phyloP scores from a whole-genome alignment of 2,797 vertebrate genomes.

The Heliangelus exortis region DNA sequence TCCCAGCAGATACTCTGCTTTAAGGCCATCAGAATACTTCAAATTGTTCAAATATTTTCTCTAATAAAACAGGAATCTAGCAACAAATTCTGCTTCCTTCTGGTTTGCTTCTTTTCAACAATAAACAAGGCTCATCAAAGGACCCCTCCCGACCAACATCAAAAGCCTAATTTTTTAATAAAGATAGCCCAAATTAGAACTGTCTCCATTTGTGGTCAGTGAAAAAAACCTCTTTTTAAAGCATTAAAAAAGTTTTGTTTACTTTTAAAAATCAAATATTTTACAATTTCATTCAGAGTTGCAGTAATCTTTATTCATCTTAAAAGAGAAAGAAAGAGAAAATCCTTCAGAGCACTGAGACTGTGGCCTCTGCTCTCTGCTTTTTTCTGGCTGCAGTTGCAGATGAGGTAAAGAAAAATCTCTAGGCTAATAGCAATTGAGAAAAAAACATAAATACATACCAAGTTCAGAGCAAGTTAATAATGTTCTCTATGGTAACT shows the following conservation, averaged over 20 bases:
- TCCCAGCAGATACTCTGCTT: neutral
- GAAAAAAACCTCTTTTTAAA: neutral
- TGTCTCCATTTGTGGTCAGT: conserved; percentile 3
- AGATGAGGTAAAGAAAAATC: conserved; percentile 12
- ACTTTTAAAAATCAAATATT: neutral
- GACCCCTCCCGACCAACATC: neutral
- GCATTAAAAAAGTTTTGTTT: neutral
- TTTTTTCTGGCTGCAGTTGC: conserved; percentile 10
- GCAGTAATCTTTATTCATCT: neutral
- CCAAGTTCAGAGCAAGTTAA: neutral
- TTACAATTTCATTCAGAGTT: neutral
- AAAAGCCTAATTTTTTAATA: conserved; percentile 12
- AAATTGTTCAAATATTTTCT: neutral
- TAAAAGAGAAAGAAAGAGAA: neutral
- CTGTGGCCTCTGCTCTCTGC: neutral
- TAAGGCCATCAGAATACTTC: neutral
- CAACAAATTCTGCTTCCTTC: conserved; percentile 10
- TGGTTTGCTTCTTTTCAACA: neutral
- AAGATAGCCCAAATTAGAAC: neutral
- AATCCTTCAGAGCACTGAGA: neutral
- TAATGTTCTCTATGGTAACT: neutral
- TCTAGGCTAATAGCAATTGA: neutral
- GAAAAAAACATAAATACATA: conserved; percentile 34
- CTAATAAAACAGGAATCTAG: neutral
- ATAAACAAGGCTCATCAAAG: conserved; percentile 35